Conservation (phyloP, 2,113 vertebrate species). For the Pluvialis apricaria region DNA sequence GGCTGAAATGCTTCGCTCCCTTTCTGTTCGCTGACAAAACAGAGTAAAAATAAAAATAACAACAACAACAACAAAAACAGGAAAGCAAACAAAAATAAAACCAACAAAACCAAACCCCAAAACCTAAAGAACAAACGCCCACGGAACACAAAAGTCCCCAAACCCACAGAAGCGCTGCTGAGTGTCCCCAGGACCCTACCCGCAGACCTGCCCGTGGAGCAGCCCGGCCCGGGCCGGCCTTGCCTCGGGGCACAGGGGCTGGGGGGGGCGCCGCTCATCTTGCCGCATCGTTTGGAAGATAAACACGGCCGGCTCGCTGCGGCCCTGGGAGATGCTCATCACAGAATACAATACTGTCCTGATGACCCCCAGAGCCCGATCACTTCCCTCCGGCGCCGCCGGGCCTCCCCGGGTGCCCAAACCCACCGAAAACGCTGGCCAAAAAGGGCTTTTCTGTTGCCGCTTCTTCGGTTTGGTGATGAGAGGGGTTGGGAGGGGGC, state of each 20-base stretch:
- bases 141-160: neutral
- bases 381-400: rapidly evolving
- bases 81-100: neutral
- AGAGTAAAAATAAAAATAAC: neutral
- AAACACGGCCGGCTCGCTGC: neutral
- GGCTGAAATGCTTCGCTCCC: neutral
- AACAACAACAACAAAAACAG: neutral
- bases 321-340: neutral
- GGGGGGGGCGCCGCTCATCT: neutral
- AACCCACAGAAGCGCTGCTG: neutral
- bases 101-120: rapidly evolving
- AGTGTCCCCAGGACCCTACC: neutral
- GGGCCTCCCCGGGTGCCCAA: neutral
- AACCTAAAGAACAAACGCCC: neutral
- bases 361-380: rapidly evolving
- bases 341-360: neutral
- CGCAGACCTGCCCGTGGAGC: neutral
- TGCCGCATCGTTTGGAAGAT: neutral
- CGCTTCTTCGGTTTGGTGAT: rapidly evolving
- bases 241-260: neutral
- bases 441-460: neutral
- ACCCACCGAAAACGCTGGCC: neutral
- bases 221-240: too few relatives aligned
- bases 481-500: too few relatives aligned
- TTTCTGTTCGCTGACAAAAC: neutral